Evolutionary conservation across 2,797 vertebrate genomes (phyloP).

Genomic region (Poecilia velifera): DNA sequence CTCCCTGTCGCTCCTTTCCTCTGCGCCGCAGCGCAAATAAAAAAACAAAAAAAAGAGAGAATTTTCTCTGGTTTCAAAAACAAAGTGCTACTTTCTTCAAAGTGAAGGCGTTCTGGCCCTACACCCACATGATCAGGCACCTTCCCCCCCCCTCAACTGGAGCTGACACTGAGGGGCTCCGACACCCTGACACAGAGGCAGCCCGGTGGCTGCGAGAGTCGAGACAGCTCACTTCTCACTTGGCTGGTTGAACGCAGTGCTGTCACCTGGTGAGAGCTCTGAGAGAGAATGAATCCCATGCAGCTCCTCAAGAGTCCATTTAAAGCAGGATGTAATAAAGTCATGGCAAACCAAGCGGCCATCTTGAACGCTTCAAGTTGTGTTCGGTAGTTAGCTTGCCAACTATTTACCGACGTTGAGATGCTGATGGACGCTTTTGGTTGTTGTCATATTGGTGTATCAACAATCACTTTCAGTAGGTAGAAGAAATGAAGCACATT

Average conservation of each 20-base stretch:
- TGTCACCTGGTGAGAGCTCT: slow-evolving; percentile 26
- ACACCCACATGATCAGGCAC: slow-evolving; percentile 48
- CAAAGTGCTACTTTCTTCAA: slow-evolving; percentile 22
- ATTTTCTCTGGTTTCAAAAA: slow-evolving; percentile 31
- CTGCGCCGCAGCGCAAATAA: slow-evolving; percentile 26
- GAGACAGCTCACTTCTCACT: slow-evolving; percentile 31
- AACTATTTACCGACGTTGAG: too few species aligned
- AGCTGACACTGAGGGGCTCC: slow-evolving; percentile 33
- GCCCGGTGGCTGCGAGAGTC: slow-evolving; percentile 9
- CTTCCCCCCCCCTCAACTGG: neutral
- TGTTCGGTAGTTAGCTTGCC: neutral
- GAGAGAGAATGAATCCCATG: slow-evolving; percentile 35
- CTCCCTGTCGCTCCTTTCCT: slow-evolving; percentile 21
- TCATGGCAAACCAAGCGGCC: slow-evolving; percentile 27
- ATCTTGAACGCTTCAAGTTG: slow-evolving; percentile 43
- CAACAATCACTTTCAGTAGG: neutral
- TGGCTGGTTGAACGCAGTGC: slow-evolving; percentile 27
- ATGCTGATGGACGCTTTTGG: neutral
- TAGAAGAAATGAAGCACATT: neutral
- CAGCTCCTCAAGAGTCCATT: slow-evolving; percentile 39
- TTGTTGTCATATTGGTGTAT: neutral
- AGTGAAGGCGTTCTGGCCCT: slow-evolving; percentile 41
- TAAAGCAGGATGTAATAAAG: slow-evolving; percentile 45
- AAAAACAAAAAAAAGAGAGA: neutral
- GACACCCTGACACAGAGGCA: slow-evolving; percentile 14